phyloP scores from a whole-genome alignment of 2,888 invertebrate species.

The Neoitamus cyanurus region DNA sequence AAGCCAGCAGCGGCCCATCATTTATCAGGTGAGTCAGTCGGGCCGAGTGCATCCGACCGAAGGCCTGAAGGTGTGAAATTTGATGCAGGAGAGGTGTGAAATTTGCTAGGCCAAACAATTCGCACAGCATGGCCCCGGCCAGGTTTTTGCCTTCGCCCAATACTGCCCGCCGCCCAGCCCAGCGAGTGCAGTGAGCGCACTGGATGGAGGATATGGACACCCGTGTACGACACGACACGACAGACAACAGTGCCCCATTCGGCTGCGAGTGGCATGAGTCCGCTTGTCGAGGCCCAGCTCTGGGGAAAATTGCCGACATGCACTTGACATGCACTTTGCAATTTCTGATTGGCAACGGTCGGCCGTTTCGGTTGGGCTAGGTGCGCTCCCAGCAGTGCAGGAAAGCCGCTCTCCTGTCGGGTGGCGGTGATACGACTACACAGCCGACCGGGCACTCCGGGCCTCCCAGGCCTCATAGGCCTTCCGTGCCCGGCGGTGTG shows the following conservation, averaged over 20 bases:
- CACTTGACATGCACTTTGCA: conserved; percentile 36
- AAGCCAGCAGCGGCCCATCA: not conserved
- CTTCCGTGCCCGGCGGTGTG: not conserved
- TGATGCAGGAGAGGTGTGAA: conserved; percentile 36
- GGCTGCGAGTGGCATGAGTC: not conserved
- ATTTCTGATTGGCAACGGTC: conserved; percentile 31
- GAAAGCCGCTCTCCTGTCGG: too few relatives aligned
- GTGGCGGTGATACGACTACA: not conserved
- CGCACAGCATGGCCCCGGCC: not conserved
- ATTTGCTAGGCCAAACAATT: conserved; percentile 29
- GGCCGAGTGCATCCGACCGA: conserved; percentile 6
- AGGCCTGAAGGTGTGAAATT: conserved; percentile 33
- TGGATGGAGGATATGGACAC: not conserved
- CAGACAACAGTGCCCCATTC: not conserved
- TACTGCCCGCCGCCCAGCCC: not conserved
- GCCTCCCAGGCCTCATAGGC: too few relatives aligned
- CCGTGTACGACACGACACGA: not conserved
- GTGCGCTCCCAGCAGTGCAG: not conserved
- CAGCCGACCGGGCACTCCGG: not conserved
- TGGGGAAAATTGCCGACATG: conserved; percentile 13
- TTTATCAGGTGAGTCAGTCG: conserved; percentile 26
- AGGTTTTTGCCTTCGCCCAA: not conserved
- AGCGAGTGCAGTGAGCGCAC: not conserved
- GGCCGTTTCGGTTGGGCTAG: not conserved
- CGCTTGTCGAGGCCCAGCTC: not conserved